phyloP scores from a whole-genome alignment of 2,797 vertebrate genomes.

The Danio jaintianensis region DNA sequence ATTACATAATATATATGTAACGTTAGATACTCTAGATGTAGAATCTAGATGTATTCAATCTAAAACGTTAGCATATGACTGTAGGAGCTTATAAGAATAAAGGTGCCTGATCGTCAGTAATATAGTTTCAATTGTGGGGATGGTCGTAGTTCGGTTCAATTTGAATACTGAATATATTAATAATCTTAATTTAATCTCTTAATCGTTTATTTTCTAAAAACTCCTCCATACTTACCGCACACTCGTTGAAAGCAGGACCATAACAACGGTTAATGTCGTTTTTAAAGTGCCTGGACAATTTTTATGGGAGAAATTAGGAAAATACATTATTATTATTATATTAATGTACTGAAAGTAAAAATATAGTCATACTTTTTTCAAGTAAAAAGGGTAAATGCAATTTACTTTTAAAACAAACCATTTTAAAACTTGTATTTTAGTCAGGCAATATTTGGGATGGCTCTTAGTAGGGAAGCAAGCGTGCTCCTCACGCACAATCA shows the following conservation, averaged over 20 bases:
- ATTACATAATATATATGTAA: too few relatives aligned
- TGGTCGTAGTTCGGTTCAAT: background rate
- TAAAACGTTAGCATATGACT: too few relatives aligned
- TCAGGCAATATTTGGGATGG: constrained; percentile 62
- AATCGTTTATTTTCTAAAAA: background rate
- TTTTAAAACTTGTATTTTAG: constrained; percentile 15
- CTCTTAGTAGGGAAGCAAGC: background rate
- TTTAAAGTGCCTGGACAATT: constrained; percentile 14
- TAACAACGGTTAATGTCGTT: background rate
- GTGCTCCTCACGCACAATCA: constrained; percentile 36
- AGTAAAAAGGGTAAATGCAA: background rate
- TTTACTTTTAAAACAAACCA: background rate
- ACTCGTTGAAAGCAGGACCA: constrained; percentile 31
- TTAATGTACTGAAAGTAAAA: too few relatives aligned
- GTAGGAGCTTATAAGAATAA: background rate
- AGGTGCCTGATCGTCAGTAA: background rate
- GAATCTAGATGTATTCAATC: too few relatives aligned
- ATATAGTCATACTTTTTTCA: too few relatives aligned
- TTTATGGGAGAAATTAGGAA: background rate
- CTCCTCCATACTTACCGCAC: constrained; percentile 20
- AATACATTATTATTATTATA: background rate
- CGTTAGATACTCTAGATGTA: too few relatives aligned
- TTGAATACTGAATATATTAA: background rate
- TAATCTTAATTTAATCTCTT: background rate
- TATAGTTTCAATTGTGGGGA: background rate